Evolutionary conservation across 2,113 vertebrate species (phyloP).

Genomic region (Platycercus adscitus): DNA sequence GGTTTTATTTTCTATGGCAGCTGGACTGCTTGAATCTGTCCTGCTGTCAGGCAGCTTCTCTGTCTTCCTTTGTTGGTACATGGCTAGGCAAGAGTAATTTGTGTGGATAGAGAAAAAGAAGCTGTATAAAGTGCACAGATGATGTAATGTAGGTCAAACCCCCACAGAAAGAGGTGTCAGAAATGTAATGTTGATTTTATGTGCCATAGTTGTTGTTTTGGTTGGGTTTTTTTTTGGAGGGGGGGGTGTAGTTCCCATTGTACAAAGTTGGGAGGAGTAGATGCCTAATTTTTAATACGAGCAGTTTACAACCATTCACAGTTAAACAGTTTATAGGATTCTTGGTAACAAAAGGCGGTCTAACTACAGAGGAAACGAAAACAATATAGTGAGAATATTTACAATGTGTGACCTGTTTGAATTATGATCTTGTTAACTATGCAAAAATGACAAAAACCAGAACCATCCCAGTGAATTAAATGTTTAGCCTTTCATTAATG

Average conservation of each 20-base stretch:
- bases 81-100: background rate
- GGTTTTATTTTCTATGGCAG: background rate
- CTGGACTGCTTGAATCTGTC: background rate
- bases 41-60: background rate
- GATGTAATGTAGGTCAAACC: slow-evolving; percentile 25
- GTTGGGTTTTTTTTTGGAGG: background rate
- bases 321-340: slow-evolving; percentile 76
- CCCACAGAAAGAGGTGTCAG: slow-evolving; percentile 16
- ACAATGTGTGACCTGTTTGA: slow-evolving; percentile 77
- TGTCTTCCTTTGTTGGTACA: background rate
- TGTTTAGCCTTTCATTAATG: slow-evolving; percentile 72
- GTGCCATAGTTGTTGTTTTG: background rate
- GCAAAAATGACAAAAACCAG: slow-evolving; percentile 78
- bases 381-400: slow-evolving; percentile 75
- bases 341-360: slow-evolving; percentile 74
- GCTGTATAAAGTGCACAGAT: background rate
- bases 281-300: slow-evolving; percentile 72
- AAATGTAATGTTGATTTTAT: slow-evolving; percentile 49
- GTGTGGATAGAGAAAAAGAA: background rate
- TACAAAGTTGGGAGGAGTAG: slow-evolving; percentile 5
- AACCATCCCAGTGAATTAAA: slow-evolving; percentile 70
- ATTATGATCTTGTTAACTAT: slow-evolving; percentile 78
- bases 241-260: background rate
- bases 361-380: slow-evolving; percentile 73
- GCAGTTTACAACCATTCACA: slow-evolving; percentile 71